Evolutionary conservation across 2,113 vertebrate species (phyloP).

Genomic region (Neolamprologus fasciatus): DNA sequence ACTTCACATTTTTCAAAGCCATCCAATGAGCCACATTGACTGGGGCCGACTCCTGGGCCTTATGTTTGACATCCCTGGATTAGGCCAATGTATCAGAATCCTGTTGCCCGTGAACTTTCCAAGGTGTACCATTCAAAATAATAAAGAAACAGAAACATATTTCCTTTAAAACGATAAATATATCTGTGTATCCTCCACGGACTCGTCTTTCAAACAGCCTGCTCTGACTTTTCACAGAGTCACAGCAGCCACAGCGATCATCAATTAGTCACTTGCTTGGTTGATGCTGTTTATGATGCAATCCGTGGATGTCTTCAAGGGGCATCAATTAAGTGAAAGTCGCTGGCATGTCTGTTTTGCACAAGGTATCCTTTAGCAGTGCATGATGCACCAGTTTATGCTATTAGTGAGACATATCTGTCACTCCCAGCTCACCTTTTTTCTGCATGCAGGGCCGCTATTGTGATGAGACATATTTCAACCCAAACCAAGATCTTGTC

Average conservation of each 20-base stretch:
- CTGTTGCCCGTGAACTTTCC: fast-evolving
- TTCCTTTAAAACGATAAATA: neutral
- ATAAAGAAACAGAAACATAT: neutral
- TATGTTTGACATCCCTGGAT: neutral
- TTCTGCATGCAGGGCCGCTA: neutral
- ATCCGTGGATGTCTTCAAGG: neutral
- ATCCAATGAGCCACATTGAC: neutral
- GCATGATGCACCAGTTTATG: neutral
- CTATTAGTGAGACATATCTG: neutral
- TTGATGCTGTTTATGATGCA: neutral
- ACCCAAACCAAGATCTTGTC: neutral
- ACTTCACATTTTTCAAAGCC: neutral
- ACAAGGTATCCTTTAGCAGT: neutral
- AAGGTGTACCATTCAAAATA: neutral
- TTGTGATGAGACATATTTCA: neutral
- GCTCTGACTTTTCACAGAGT: neutral
- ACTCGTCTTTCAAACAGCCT: neutral
- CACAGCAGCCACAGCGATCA: neutral
- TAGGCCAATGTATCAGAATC: neutral
- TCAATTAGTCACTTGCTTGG: neutral
- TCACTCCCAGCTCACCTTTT: neutral
- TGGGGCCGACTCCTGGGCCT: neutral
- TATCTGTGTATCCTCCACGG: neutral
- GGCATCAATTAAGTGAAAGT: neutral
- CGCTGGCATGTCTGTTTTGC: neutral